Evolutionary conservation across 37 sponge, comb jelly and placozoan genomes (phyloP).

Genomic region (Aphrocallistes beatrix): DNA sequence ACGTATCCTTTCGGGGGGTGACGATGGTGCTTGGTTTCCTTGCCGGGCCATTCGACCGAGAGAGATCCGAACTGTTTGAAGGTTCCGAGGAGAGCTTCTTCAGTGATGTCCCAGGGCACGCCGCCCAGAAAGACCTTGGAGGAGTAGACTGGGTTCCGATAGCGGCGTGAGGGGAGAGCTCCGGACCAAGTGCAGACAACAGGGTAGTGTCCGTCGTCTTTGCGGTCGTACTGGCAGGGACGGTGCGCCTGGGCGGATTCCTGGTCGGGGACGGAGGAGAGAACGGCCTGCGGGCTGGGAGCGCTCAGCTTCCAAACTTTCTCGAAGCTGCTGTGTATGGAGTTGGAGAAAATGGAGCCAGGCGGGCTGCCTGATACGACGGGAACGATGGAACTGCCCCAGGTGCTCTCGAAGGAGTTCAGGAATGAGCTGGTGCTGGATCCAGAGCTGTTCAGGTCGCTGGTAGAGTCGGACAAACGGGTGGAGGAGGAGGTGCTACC

Average conservation of each 20-base stretch:
- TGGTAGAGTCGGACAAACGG: not conserved
- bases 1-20: slow-evolving; percentile 97
- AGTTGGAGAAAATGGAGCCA: slow-evolving; percentile 1
- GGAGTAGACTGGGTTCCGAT: slow-evolving; percentile 88
- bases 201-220: slow-evolving; percentile 2
- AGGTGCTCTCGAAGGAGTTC: not conserved
- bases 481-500: not conserved
- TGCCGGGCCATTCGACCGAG: slow-evolving; percentile 91
- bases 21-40: slow-evolving; percentile 75
- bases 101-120: slow-evolving; percentile 98
- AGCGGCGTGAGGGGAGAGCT: slow-evolving; percentile 62
- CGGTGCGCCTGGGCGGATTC: not conserved
- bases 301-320: slow-evolving; percentile 3
- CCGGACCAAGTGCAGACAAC: slow-evolving; percentile 91
- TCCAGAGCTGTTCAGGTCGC: not conserved
- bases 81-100: slow-evolving; percentile 53
- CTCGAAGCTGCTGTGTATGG: slow-evolving; percentile 14
- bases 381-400: not conserved
- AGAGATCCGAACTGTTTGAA: slow-evolving; percentile 75
- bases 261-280: not conserved
- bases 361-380: slow-evolving; percentile 8
- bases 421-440: not conserved
- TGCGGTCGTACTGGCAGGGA: slow-evolving; percentile 16
- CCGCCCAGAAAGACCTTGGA: slow-evolving; percentile 92
- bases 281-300: not conserved